A percentile compares a stretch with the other conserved stretches of the same genome.
Evolutionary conservation across 1,140 invertebrate genomes (phyloP).

Genomic region (Procambarus clarkii): DNA sequence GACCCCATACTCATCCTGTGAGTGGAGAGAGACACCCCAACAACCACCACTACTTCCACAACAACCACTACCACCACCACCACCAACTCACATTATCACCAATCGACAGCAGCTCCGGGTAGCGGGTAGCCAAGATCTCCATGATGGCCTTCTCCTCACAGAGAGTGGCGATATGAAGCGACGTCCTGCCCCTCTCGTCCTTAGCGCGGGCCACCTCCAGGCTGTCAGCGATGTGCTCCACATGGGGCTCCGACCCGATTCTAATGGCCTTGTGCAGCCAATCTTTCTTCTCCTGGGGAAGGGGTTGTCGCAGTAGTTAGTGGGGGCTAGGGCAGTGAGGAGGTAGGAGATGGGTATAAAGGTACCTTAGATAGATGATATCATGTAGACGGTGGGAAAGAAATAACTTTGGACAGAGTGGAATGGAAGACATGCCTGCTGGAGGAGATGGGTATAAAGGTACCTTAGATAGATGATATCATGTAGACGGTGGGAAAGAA

Average conservation of each 20-base stretch:
- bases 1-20: too few relatives aligned
- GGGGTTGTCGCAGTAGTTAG: too few relatives aligned
- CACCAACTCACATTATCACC: conserved; percentile 88
- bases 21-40: neutral
- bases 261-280: conserved; percentile 85
- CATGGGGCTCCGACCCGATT: conserved; percentile 80
- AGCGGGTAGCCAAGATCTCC: conserved; percentile 83
- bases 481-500: too few relatives aligned
- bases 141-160: conserved; percentile 87
- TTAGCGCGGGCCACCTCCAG: conserved; percentile 84
- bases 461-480: too few relatives aligned
- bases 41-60: neutral
- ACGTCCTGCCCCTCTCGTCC: conserved; percentile 82
- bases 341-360: too few relatives aligned
- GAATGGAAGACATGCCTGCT: too few relatives aligned
- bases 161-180: conserved; percentile 89
- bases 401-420: too few relatives aligned
- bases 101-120: conserved; percentile 83
- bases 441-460: too few relatives aligned
- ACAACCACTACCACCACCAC: neutral
- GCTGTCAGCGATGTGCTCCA: conserved; percentile 80
- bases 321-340: too few relatives aligned
- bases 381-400: too few relatives aligned
- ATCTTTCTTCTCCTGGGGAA: conserved; percentile 79
- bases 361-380: too few relatives aligned